These are phyloP conservation scores for Pycnomerus fuliginosus DNA, from an alignment of 2,888 invertebrate species.

Conservation along the genomic window DNA sequence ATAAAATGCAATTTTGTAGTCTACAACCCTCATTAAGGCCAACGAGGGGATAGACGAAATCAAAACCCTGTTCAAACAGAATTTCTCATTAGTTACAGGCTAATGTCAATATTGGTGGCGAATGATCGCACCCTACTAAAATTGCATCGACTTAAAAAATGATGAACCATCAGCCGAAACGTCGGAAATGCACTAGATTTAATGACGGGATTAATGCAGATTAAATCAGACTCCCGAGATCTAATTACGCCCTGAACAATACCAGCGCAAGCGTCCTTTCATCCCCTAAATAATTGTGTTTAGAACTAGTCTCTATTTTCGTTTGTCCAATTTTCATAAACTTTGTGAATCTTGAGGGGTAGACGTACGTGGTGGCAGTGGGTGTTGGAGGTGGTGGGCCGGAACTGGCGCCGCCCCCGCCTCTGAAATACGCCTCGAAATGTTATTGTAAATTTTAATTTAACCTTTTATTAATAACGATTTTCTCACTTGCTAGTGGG, in stretches of 20 bases:
- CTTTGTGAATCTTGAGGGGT: background rate
- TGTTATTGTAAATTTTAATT: no score
- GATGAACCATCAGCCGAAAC: no score
- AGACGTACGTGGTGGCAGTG: background rate
- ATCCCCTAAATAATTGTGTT: background rate
- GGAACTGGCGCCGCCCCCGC: slow-evolving; percentile 22
- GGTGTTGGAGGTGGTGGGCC: slow-evolving; percentile 14
- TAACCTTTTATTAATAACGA: no score
- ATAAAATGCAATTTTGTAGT: slow-evolving; percentile 4
- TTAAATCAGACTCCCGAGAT: slow-evolving; percentile 39
- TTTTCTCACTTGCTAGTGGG: no score
- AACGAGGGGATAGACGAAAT: slow-evolving; percentile 16
- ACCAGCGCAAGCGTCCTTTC: slow-evolving; percentile 19
- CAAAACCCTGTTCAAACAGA: slow-evolving; percentile 25
- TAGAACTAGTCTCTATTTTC: background rate
- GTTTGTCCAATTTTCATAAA: background rate
- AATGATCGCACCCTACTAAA: slow-evolving; percentile 20
- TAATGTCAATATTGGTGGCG: slow-evolving; percentile 22
- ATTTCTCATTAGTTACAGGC: slow-evolving; percentile 25
- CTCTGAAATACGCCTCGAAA: slow-evolving; percentile 22
- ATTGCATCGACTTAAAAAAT: background rate
- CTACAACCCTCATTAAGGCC: no score
- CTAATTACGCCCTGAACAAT: slow-evolving; percentile 37
- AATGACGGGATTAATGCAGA: slow-evolving; percentile 39
- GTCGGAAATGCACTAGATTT: slow-evolving; percentile 28